Percentiles rank a stretch among this genome's conserved stretches.
Conservation (phyloP, 1,140 invertebrate species). For the Procambarus clarkii region DNA sequence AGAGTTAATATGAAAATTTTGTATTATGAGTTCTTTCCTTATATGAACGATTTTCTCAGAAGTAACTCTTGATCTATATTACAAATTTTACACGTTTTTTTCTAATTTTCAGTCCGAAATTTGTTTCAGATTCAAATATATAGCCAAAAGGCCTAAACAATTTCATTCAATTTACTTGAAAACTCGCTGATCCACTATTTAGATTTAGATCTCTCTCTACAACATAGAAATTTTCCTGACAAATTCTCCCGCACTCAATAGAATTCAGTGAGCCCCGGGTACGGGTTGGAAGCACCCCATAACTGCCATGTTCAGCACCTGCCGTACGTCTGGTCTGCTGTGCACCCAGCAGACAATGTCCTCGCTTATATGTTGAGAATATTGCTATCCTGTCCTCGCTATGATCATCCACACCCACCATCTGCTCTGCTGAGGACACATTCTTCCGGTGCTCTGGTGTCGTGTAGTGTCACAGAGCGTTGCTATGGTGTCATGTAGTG, state of each 20-base stretch:
- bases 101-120: too few relatives aligned
- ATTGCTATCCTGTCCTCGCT: background rate
- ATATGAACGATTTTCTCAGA: too few relatives aligned
- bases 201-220: background rate
- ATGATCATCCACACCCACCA: background rate
- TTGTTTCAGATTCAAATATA: too few relatives aligned
- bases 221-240: background rate
- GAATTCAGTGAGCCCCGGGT: background rate
- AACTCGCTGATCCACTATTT: background rate
- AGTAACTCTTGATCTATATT: too few relatives aligned
- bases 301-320: background rate
- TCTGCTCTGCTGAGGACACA: background rate
- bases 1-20: too few relatives aligned
- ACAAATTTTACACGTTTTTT: too few relatives aligned
- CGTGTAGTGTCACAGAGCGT: background rate
- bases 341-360: constrained; percentile 4
- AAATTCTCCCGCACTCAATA: background rate
- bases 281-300: background rate
- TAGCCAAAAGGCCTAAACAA: too few relatives aligned
- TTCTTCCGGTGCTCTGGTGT: background rate
- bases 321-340: background rate
- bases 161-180: too few relatives aligned
- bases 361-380: background rate
- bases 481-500: background rate
- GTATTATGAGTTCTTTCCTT: too few relatives aligned